These are phyloP conservation scores for Lasioglossum leucozonium DNA, from an alignment of 2,888 invertebrate species.

Conservation along the genomic window DNA sequence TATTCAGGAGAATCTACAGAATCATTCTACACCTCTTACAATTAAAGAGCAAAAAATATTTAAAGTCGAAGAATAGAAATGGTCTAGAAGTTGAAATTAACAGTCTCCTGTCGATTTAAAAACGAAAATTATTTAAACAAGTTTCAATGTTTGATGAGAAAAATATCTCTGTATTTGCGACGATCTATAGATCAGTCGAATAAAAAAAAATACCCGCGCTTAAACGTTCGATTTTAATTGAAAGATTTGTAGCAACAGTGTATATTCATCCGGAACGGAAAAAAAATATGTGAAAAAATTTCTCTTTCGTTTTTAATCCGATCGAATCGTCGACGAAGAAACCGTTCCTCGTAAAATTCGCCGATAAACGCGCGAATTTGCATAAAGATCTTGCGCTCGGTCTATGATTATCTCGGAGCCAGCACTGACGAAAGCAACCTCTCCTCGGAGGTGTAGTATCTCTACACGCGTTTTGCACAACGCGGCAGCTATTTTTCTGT, in stretches of 20 bases:
- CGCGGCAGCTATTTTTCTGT: neutral
- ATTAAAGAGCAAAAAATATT: neutral
- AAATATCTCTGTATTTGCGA: neutral
- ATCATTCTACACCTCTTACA: neutral
- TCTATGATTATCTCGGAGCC: constrained; percentile 1
- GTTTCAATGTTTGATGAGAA: neutral
- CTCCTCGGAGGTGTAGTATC: neutral
- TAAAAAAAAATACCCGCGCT: neutral
- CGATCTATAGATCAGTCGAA: neutral
- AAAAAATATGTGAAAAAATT: neutral
- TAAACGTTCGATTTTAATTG: neutral
- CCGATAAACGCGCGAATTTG: neutral
- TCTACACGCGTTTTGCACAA: neutral
- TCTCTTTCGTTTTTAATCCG: neutral
- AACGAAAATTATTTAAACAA: neutral
- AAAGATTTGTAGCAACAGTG: neutral
- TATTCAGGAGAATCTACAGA: neutral
- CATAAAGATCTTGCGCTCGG: neutral
- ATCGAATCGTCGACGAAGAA: neutral
- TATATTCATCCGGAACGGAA: neutral
- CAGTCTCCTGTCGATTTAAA: neutral
- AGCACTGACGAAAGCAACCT: constrained; percentile 1
- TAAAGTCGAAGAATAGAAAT: neutral
- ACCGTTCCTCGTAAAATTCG: neutral
- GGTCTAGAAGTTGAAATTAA: no score